Evolutionary conservation across 2,888 invertebrate species (phyloP).

Genomic region (Plebejus anna): DNA sequence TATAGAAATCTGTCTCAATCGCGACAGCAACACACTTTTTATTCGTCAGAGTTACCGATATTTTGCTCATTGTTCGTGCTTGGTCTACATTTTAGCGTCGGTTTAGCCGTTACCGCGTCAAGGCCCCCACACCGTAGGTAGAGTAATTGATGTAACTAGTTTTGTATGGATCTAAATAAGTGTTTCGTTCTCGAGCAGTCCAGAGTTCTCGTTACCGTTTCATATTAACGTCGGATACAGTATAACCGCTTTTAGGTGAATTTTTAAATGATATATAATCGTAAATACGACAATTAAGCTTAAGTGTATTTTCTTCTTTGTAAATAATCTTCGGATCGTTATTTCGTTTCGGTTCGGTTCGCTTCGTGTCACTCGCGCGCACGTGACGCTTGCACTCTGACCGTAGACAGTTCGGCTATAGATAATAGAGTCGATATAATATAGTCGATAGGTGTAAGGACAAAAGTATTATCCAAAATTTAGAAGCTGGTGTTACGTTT

Average conservation of each 20-base stretch:
- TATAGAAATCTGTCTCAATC: too few species aligned
- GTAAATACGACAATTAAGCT: conserved; percentile 46
- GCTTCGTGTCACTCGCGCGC: conserved; percentile 48
- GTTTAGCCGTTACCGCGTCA: neutral
- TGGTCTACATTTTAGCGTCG: neutral
- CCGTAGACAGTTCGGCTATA: conserved; percentile 60
- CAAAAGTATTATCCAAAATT: conserved; percentile 77
- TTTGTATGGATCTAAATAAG: conserved; percentile 54
- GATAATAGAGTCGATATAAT: conserved; percentile 61
- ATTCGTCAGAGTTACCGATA: neutral
- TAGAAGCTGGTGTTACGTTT: conserved; percentile 73
- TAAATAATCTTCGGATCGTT: conserved; percentile 61
- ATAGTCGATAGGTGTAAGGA: conserved; percentile 69
- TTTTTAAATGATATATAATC: conserved; percentile 39
- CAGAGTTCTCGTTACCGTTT: conserved; percentile 61
- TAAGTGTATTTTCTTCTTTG: conserved; percentile 62
- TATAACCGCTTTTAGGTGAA: conserved; percentile 70
- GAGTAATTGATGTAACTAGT: conserved; percentile 63
- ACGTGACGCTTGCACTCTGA: conserved; percentile 58
- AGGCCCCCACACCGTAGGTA: conserved; percentile 52
- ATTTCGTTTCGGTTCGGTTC: conserved; percentile 45
- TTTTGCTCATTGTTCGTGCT: neutral
- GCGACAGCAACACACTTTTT: too few species aligned
- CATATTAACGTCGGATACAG: conserved; percentile 60
- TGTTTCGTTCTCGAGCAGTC: conserved; percentile 51